Evolutionary conservation across 1,140 invertebrate species (phyloP), one percentile per base, ranked within the genome.

Genomic region (Tetramorium simillimum): DNA sequence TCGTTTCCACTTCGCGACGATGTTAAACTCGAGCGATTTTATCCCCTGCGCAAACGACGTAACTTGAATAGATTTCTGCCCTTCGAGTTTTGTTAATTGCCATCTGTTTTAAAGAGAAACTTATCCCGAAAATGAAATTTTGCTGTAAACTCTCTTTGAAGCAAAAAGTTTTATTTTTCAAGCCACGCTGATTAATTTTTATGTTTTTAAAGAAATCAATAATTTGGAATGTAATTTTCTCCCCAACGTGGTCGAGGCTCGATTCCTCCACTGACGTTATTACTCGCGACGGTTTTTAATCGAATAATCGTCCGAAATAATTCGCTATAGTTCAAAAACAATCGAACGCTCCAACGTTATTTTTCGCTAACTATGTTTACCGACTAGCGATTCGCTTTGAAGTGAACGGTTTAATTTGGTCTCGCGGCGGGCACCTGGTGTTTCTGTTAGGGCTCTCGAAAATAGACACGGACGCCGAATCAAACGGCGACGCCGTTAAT

Each of bases 341-440:
- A 84, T 75, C n/a, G 43, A 75, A 62, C 14, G 46, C 18, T 1
- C 28, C 80, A 7, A 33, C 16, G 33, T 33, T 70, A 40, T 84
- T 84, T 84, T 62, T 46, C 80, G 51, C 37, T 82, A 60, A 84
- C 80, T 60, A 60, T 73, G 69, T 84, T 84, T 73, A 62, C 53
- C 37, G 80, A 18, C n/a, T 33, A 51, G 65, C 67, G 78, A 72
- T 58, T 73, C 69, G 40, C 69, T 73, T 84, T 75, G 80, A 84
- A 75, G 80, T 56, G 40, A 60, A 75, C 28, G 24, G 40, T 58
- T 84, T 84, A 84, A 84, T 84, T 62, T 75, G 16, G 40, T 46
- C 24, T n/a, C 40, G 53, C 14, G 18, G 40, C 69, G 40, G 18
- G 40, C 40, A 53, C 69, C 69, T 62, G 53, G 12, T 75, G 80